Evolutionary conservation across 1,140 invertebrate species (phyloP).

Genomic region (Drosophila ambigua): DNA sequence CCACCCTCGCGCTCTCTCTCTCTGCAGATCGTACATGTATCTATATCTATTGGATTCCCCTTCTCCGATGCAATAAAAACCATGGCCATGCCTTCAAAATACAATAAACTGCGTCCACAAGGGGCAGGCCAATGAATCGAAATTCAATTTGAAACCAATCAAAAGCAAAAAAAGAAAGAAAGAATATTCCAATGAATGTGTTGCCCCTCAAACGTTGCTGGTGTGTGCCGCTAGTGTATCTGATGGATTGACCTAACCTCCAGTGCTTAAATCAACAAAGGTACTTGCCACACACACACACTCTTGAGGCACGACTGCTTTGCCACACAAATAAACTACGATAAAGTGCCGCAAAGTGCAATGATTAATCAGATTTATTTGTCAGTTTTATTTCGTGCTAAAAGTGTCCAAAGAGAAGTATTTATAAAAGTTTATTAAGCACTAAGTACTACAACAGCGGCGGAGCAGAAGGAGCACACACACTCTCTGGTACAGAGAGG

Average conservation of each 20-base stretch:
- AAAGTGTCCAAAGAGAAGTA: constrained; percentile 81
- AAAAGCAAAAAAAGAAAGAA: not conserved
- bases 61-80: constrained; percentile 52
- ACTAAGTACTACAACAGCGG: constrained; percentile 67
- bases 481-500: constrained; percentile 4
- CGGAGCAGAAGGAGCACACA: constrained; percentile 27
- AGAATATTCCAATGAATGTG: constrained; percentile 22
- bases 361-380: constrained; percentile 83
- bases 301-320: constrained; percentile 10
- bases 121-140: constrained; percentile 5
- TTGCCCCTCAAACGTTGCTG: not conserved
- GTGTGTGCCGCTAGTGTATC: too few species aligned
- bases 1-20: too few species aligned
- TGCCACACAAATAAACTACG: constrained; percentile 45
- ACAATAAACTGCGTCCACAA: constrained; percentile 34
- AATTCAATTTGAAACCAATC: constrained; percentile 53
- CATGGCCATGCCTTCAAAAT: constrained; percentile 47
- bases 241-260: constrained; percentile 21
- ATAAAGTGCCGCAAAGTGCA: constrained; percentile 74
- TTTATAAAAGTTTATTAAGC: constrained; percentile 82
- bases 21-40: not conserved
- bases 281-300: constrained; percentile 38
- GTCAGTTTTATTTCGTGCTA: constrained; percentile 82
- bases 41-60: constrained; percentile 11
- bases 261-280: constrained; percentile 11